Conservation (phyloP, 2,113 vertebrate genomes). For the Gallinago paraguaiae region DNA sequence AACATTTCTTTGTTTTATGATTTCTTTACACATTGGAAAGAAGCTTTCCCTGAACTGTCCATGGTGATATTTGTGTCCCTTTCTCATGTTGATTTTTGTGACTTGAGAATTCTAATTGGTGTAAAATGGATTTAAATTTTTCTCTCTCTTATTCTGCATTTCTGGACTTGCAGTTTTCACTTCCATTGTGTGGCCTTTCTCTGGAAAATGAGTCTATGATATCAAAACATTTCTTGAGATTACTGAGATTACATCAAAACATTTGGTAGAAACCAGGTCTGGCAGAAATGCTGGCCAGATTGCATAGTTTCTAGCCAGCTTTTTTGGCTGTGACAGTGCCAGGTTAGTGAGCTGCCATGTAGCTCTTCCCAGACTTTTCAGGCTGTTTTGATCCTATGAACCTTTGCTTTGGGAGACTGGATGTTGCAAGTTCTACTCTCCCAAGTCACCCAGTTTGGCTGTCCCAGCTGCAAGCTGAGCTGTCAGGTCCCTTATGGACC, state of each 20-base stretch:
- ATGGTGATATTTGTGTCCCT: background rate
- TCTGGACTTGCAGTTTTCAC: background rate
- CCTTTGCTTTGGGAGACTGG: background rate
- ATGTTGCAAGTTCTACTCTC: background rate
- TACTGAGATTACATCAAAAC: background rate
- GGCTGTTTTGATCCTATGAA: background rate
- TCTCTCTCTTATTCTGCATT: background rate
- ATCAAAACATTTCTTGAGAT: constrained; percentile 8
- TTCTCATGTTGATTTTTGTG: background rate
- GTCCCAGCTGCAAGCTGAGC: background rate
- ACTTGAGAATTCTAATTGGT: background rate
- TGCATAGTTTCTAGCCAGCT: background rate
- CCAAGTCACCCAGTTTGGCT: background rate
- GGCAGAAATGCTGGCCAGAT: constrained; percentile 10
- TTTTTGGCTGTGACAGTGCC: background rate
- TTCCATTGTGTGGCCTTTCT: background rate
- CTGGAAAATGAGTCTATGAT: background rate
- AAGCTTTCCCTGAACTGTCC: background rate
- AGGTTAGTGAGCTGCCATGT: background rate
- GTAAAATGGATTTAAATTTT: background rate
- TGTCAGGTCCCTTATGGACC: background rate
- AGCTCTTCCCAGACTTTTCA: background rate
- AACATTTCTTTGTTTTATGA: background rate
- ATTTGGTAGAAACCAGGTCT: background rate
- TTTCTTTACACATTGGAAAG: background rate